These are phyloP conservation scores for Alfaro cultratus DNA, from an alignment of 2,797 vertebrate species.

Conservation along the genomic window DNA sequence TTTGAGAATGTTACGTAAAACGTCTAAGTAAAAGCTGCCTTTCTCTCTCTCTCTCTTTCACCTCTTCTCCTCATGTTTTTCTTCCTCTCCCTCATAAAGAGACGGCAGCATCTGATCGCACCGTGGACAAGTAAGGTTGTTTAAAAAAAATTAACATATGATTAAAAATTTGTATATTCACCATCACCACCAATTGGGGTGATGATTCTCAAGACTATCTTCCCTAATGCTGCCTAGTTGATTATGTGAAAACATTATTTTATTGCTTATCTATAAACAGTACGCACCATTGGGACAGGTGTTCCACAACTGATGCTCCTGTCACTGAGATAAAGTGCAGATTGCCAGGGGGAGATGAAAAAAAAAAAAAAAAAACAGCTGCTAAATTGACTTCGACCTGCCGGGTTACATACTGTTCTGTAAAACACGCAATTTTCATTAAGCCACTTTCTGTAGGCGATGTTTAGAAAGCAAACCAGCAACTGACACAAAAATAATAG, in stretches of 20 bases:
- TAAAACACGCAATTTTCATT: background rate
- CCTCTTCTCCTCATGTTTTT: background rate
- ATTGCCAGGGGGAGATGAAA: background rate
- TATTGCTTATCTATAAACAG: background rate
- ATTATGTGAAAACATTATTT: background rate
- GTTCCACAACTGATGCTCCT: background rate
- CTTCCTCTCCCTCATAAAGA: conserved; percentile 5
- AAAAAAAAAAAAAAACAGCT: too few species aligned
- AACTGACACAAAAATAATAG: background rate
- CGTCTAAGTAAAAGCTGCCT: conserved; percentile 12
- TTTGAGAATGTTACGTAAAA: conserved; percentile 22
- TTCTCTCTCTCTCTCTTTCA: background rate
- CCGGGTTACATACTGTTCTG: background rate
- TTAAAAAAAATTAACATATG: background rate
- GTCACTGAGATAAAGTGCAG: background rate
- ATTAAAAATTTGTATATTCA: background rate
- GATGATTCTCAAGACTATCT: background rate
- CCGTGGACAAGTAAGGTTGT: background rate
- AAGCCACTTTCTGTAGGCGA: background rate
- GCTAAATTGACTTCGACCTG: background rate
- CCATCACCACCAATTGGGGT: background rate
- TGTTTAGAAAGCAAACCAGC: background rate
- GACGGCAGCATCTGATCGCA: background rate
- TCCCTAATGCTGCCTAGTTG: background rate
- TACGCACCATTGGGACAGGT: background rate